Base-by-base conservation (phyloP, 2,888 invertebrate species). In the Gymnoscelis rufifasciata region DNA sequence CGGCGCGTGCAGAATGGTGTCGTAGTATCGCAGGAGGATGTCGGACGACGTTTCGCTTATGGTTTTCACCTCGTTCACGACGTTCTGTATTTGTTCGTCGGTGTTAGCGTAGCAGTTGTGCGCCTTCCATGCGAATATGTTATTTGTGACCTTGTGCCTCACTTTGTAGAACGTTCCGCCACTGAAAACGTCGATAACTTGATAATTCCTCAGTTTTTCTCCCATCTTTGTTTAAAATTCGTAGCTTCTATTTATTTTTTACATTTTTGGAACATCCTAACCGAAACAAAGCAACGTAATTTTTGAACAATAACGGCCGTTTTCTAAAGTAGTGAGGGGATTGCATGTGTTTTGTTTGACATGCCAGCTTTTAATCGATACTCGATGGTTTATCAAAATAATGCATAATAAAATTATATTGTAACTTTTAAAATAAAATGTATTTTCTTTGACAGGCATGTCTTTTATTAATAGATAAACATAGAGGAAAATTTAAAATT, bases 81-180 rank as follows among this genome's bases (percentile, higher is more conserved):
- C 74, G 62, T 75, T 79, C 68, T 83, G 75, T 73, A 88, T 76
- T 70, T 84, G 80, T 66, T 80, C 74, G 63, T 77, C 74, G 46
- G 80, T 73, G 65, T 76, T 82, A 60, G 73, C 68, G 54, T 78
- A 77, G 60, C 87, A 88, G 65, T 88, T 72, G 73, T 74, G 82
- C 54, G 88, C 88, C 71, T 83, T 86, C 88, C 88, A 89, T 62
- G 83, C 79, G 67, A 83, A 86, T 71, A 87, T 78, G 63, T 81
- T 80, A 70, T 82, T 79, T 56, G 83, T 87, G 79, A 81, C 83
- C 83, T 88, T 88, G 82, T 88, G 87, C 61, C 76, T 76, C 62
- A 89, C 88, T 82, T 88, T 88, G 59, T 88, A 88, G 75, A 87
- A 83, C 62, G 86, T 82, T 57, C 86, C 86, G 51, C 80, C 76